Percentiles rank a stretch among this genome's conserved stretches.
Evolutionary conservation across 2,888 invertebrate species (phyloP).

Genomic region (Pinctada fucata): DNA sequence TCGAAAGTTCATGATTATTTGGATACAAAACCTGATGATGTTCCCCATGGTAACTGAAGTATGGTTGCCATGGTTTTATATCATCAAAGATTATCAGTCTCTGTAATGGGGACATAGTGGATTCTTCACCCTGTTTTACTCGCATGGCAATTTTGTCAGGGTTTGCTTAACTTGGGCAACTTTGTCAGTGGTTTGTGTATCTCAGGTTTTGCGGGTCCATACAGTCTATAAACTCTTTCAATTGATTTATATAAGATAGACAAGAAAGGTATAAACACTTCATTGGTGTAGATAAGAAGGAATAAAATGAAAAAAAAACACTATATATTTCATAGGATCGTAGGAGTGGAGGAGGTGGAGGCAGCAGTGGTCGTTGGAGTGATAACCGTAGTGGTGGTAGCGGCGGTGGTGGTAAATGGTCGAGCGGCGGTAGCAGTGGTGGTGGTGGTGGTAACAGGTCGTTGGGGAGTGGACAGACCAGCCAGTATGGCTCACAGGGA

Average conservation of each 20-base stretch:
- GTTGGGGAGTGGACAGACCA: not conserved
- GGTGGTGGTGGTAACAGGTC: conserved; percentile 21
- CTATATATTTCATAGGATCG: not conserved
- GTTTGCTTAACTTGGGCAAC: not conserved
- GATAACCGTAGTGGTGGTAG: conserved; percentile 34
- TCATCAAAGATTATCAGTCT: not conserved
- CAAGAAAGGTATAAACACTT: no score
- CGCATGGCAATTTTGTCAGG: not conserved
- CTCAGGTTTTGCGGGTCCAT: not conserved
- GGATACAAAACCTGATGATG: not conserved
- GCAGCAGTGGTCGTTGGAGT: conserved; percentile 29
- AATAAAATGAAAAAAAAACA: not conserved
- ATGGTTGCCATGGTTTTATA: conserved; percentile 1
- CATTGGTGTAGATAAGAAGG: no score
- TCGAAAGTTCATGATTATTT: no score
- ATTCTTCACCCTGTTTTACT: not conserved
- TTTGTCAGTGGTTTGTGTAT: not conserved
- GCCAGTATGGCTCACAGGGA: conserved; percentile 16
- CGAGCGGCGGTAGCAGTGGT: conserved; percentile 34
- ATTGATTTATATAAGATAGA: no score
- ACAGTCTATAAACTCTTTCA: not conserved
- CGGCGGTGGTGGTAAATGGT: conserved; percentile 34
- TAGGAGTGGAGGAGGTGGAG: conserved; percentile 18
- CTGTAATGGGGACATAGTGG: not conserved
- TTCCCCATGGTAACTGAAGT: not conserved